Evolutionary conservation across 2,888 invertebrate genomes (phyloP).

Genomic region (Geophilus truncorum): DNA sequence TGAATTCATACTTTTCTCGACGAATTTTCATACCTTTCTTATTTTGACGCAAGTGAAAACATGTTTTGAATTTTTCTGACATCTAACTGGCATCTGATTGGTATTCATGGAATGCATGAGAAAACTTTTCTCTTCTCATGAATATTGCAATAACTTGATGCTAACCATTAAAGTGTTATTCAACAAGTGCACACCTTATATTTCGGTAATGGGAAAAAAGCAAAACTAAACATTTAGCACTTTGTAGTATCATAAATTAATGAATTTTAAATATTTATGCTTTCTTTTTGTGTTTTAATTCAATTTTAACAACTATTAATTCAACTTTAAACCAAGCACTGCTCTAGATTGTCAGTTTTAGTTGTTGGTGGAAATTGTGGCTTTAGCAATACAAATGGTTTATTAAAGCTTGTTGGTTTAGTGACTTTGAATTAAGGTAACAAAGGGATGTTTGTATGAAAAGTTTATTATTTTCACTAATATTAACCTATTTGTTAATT

Average conservation of each 20-base stretch:
- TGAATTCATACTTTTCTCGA: neutral
- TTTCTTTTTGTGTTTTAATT: no score
- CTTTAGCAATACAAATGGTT: neutral
- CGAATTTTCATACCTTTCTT: neutral
- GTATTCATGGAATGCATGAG: no score
- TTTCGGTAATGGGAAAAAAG: no score
- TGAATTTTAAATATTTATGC: no score
- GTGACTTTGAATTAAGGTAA: neutral
- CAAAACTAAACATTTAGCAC: no score
- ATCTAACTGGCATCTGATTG: neutral
- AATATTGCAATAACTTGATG: neutral
- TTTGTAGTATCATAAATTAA: no score
- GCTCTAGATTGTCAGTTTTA: neutral
- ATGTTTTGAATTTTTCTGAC: neutral
- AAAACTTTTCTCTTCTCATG: no score
- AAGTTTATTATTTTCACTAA: no score
- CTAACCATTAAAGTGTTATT: neutral
- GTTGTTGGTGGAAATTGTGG: neutral
- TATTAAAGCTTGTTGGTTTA: neutral
- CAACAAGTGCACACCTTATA: neutral
- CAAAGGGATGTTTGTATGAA: neutral
- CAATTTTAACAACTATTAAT: no score
- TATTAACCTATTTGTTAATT: no score
- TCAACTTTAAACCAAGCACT: neutral
- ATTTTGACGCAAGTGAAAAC: neutral